phyloP scores from a whole-genome alignment of 2,888 invertebrate genomes.

The Saturnia pavonia region DNA sequence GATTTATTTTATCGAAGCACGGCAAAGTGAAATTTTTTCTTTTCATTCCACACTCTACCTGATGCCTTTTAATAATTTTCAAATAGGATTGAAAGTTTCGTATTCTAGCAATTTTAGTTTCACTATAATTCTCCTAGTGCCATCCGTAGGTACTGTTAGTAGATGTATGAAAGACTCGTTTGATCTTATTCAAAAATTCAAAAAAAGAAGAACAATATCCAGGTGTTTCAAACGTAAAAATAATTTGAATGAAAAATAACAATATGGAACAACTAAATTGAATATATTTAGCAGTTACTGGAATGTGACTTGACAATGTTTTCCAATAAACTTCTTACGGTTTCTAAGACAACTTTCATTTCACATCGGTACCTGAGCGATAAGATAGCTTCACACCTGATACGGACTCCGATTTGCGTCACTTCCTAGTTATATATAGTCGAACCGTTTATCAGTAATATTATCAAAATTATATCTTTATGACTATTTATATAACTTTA shows the following conservation, averaged over 20 bases:
- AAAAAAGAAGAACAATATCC: too few species aligned
- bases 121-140: background rate
- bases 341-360: constrained; percentile 14
- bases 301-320: constrained; percentile 21
- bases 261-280: background rate
- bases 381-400: constrained; percentile 19
- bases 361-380: background rate
- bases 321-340: constrained; percentile 24
- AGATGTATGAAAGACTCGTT: background rate
- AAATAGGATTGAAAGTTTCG: background rate
- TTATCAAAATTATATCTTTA: constrained; percentile 17
- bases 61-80: too few species aligned
- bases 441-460: constrained; percentile 8
- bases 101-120: background rate
- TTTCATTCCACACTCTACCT: too few species aligned
- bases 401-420: constrained; percentile 17
- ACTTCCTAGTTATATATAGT: constrained; percentile 21
- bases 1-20: too few species aligned
- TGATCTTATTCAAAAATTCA: background rate
- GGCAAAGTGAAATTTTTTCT: too few species aligned
- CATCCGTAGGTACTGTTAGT: background rate
- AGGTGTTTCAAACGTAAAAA: background rate
- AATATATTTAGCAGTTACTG: background rate
- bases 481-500: constrained; percentile 11
- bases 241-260: background rate